phyloP scores from a whole-genome alignment of 2,113 vertebrate genomes.

The Phalacrocorax pelagicus region DNA sequence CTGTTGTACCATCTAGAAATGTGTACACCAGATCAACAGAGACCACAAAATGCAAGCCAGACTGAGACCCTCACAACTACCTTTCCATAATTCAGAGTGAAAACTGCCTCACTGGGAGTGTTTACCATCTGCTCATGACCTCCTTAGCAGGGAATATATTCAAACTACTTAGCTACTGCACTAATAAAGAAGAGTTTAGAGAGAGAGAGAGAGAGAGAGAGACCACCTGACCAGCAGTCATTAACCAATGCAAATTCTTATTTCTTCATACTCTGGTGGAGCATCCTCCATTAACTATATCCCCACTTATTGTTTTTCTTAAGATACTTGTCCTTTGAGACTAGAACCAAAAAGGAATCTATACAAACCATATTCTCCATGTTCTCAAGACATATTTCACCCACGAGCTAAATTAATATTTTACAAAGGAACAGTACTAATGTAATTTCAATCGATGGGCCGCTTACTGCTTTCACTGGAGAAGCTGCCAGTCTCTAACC shows the following conservation, averaged over 20 bases:
- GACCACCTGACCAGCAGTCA: background rate
- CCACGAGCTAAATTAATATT: background rate
- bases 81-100: background rate
- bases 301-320: background rate
- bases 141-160: background rate
- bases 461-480: background rate
- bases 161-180: background rate
- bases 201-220: background rate
- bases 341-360: background rate
- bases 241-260: background rate
- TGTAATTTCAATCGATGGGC: background rate
- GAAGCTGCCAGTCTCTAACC: background rate
- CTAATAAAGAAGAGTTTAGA: background rate
- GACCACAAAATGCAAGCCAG: background rate
- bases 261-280: background rate
- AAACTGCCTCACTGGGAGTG: background rate
- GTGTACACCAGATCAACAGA: accelerated
- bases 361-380: background rate
- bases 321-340: background rate
- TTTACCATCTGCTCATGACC: background rate
- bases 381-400: background rate
- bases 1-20: accelerated
- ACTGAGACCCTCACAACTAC: background rate
- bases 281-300: background rate
- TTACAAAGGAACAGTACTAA: background rate